Evolutionary conservation across 2,888 invertebrate species (phyloP).

Genomic region (Lamellibrachia satsuma): DNA sequence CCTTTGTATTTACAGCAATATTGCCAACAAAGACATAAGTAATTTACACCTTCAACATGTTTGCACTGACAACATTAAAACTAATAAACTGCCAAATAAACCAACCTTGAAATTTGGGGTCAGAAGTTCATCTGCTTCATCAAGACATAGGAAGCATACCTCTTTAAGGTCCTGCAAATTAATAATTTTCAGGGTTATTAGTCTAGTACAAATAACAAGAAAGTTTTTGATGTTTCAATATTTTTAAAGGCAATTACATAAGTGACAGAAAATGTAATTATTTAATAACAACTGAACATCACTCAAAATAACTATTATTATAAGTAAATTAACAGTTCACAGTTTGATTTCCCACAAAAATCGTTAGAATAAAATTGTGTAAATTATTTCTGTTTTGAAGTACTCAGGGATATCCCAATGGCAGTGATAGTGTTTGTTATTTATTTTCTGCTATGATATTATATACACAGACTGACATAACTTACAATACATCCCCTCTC

Average conservation of each 20-base stretch:
- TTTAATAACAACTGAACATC: too few species aligned
- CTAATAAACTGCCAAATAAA: not conserved
- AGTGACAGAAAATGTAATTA: too few species aligned
- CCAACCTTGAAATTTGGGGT: constrained; percentile 40
- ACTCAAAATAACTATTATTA: too few species aligned
- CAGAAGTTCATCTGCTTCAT: constrained; percentile 43
- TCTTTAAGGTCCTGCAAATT: constrained; percentile 34
- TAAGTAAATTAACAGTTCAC: too few species aligned
- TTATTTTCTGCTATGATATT: not conserved
- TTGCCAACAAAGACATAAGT: not conserved
- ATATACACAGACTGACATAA: not conserved
- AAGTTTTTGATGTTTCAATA: too few species aligned
- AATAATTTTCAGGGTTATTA: not conserved
- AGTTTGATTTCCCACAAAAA: too few species aligned
- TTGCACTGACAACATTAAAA: too few species aligned
- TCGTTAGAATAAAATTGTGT: too few species aligned
- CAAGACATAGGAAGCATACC: constrained; percentile 38
- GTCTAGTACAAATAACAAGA: not conserved
- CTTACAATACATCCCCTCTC: constrained; percentile 38
- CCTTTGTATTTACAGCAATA: not conserved
- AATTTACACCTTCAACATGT: not conserved
- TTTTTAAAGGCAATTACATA: too few species aligned
- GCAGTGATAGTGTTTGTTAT: too few species aligned
- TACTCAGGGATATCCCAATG: too few species aligned
- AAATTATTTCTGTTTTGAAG: too few species aligned